phyloP scores from a whole-genome alignment of 2,113 vertebrate genomes.

The Jaculus jaculus region DNA sequence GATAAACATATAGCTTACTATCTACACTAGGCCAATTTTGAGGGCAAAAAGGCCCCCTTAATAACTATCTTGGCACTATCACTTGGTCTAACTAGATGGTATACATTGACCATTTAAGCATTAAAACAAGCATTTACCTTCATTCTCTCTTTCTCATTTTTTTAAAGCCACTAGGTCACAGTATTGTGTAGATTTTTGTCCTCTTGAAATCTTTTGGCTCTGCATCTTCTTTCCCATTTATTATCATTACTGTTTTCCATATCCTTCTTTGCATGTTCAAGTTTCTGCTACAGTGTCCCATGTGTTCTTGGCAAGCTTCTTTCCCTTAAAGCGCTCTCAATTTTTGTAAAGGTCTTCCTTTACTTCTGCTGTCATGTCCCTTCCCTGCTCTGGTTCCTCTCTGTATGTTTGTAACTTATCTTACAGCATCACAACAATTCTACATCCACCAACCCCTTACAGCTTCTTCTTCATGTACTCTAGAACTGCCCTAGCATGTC shows the following conservation, averaged over 20 bases:
- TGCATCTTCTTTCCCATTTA: not conserved
- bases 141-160: not conserved
- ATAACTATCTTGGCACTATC: not conserved
- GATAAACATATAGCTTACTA: not conserved
- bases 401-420: not conserved
- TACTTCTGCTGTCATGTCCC: not conserved
- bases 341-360: not conserved
- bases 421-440: not conserved
- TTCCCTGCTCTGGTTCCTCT: not conserved
- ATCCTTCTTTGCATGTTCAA: not conserved
- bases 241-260: not conserved
- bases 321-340: not conserved
- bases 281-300: not conserved
- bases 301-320: too few species aligned
- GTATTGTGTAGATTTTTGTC: not conserved
- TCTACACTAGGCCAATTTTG: not conserved
- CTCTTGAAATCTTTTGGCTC: not conserved
- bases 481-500: not conserved
- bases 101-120: not conserved
- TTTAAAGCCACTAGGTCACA: not conserved
- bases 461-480: too few species aligned
- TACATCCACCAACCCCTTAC: not conserved
- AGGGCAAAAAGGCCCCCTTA: not conserved
- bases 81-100: not conserved
- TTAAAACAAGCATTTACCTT: not conserved